A percentile compares a stretch with the other conserved stretches of the same genome.
Conservation (phyloP, 1,140 invertebrate species). For the Penaeus vannamei region DNA sequence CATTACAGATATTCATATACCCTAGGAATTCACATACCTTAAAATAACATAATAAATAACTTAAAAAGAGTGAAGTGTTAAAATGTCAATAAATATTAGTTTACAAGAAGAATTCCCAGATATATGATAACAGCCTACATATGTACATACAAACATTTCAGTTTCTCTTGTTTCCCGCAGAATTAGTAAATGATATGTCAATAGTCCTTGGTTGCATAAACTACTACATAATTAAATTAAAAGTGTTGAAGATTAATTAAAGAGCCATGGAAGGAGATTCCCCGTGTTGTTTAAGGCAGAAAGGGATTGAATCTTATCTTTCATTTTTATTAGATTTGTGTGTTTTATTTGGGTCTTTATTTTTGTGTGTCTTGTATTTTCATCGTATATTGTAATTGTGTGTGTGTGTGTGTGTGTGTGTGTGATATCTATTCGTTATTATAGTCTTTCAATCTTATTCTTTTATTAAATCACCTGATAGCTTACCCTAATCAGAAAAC, state of each 20-base stretch:
- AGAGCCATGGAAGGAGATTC: background rate
- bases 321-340: too few relatives aligned
- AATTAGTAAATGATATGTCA: conserved; percentile 53
- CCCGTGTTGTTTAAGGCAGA: background rate
- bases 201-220: conserved; percentile 46
- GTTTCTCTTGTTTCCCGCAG: conserved; percentile 6
- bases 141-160: conserved; percentile 1
- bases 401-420: too few relatives aligned
- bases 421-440: too few relatives aligned
- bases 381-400: too few relatives aligned
- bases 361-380: too few relatives aligned
- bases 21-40: conserved; percentile 8
- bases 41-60: conserved; percentile 36
- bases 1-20: background rate
- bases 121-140: conserved; percentile 4
- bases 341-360: too few relatives aligned
- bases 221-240: conserved; percentile 5
- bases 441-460: too few relatives aligned
- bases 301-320: background rate
- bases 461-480: too few relatives aligned
- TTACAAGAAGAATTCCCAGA: conserved; percentile 21
- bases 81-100: conserved; percentile 38
- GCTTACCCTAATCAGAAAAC: too few relatives aligned
- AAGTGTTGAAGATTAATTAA: background rate
- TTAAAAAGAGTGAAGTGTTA: conserved; percentile 19